phyloP scores from a whole-genome alignment of 2,888 invertebrate species.

The Chymomyza fuscimana region DNA sequence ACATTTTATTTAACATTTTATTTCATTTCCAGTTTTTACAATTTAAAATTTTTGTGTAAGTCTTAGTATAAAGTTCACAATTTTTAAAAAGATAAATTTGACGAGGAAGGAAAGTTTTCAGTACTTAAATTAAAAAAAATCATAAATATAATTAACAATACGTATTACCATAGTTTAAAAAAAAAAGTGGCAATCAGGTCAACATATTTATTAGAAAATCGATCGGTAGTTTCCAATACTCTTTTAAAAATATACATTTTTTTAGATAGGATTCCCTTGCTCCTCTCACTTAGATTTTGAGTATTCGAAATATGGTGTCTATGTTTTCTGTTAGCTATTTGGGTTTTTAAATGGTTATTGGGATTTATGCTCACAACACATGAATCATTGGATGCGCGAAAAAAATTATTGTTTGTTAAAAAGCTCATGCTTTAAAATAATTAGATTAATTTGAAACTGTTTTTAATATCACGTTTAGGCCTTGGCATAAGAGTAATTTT shows the following conservation, averaged over 20 bases:
- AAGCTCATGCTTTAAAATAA: not conserved
- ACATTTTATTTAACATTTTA: not conserved
- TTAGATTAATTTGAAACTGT: not conserved
- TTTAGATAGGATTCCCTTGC: not conserved
- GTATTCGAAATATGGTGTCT: not conserved
- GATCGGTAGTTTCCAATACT: not conserved
- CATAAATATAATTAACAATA: slow-evolving; percentile 28
- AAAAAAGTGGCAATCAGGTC: slow-evolving; percentile 30
- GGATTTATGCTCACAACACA: not conserved
- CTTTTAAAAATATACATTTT: not conserved
- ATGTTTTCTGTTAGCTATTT: not conserved
- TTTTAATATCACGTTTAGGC: not conserved
- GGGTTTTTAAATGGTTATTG: not conserved
- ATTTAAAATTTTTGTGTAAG: slow-evolving; percentile 46
- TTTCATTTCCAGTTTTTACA: not conserved
- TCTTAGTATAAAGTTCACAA: slow-evolving; percentile 78
- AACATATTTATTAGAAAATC: slow-evolving; percentile 17
- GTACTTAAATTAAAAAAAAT: slow-evolving; percentile 55
- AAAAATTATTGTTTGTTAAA: not conserved
- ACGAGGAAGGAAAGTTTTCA: slow-evolving; percentile 8
- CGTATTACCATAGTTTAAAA: slow-evolving; percentile 22
- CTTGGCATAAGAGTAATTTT: not conserved
- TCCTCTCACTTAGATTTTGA: not conserved
- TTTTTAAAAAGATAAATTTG: slow-evolving; percentile 65
- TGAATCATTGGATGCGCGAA: not conserved